These are phyloP conservation scores for Streptopelia turtur DNA, from an alignment of 2,797 vertebrate genomes.

Conservation along the genomic window DNA sequence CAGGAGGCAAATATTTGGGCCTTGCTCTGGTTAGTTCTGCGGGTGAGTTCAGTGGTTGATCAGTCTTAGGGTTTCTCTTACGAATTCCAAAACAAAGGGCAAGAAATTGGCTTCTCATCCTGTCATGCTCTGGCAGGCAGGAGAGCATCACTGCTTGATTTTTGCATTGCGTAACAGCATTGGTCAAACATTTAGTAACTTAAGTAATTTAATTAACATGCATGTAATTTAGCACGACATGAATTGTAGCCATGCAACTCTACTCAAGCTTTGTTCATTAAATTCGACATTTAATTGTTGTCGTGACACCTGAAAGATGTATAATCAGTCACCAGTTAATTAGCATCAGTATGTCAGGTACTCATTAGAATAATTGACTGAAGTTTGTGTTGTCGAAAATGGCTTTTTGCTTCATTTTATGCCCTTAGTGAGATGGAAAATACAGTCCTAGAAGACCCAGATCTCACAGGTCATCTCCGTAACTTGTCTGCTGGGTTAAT, in stretches of 20 bases:
- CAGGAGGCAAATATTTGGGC: background rate
- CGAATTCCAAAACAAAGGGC: background rate
- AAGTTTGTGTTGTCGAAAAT: constrained; percentile 27
- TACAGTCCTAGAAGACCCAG: background rate
- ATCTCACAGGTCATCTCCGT: background rate
- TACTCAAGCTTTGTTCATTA: background rate
- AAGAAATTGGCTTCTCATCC: background rate
- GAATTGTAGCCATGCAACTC: background rate
- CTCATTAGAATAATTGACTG: constrained; percentile 54
- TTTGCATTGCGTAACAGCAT: background rate
- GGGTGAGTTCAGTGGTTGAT: background rate
- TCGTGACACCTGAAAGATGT: constrained; percentile 24
- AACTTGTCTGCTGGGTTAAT: background rate
- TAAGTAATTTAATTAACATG: constrained; percentile 10
- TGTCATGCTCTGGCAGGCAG: background rate
- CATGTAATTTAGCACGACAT: constrained; percentile 15
- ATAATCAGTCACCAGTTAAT: constrained; percentile 57
- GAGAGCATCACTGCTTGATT: background rate
- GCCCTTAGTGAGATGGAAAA: constrained; percentile 31
- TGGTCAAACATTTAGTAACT: background rate
- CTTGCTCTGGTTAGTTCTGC: background rate
- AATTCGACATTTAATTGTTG: background rate
- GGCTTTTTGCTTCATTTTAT: constrained; percentile 38
- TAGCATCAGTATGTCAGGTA: constrained; percentile 35
- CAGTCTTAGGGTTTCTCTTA: background rate